These are phyloP conservation scores for Mastigias papua DNA, from an alignment of 30 jellyfish, hydroid and myxozoan genomes.

Conservation along the genomic window DNA sequence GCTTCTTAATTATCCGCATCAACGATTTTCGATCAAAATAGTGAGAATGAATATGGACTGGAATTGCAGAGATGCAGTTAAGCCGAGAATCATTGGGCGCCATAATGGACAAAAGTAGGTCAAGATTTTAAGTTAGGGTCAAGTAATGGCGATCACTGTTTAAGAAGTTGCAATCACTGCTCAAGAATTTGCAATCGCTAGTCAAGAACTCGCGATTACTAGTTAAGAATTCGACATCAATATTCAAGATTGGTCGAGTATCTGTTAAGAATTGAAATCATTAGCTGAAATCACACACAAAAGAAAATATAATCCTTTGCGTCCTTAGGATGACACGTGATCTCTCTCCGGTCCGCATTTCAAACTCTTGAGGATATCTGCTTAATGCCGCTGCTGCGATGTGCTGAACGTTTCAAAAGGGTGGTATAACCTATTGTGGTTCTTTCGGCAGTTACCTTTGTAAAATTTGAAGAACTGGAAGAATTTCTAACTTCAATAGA, in stretches of 20 bases:
- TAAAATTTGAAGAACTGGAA: neutral
- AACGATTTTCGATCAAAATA: too few relatives aligned
- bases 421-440: neutral
- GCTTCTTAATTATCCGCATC: too few relatives aligned
- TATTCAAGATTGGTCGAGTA: neutral
- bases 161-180: neutral
- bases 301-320: too few relatives aligned
- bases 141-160: neutral
- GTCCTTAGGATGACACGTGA: too few relatives aligned
- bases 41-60: too few relatives aligned
- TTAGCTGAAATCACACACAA: neutral
- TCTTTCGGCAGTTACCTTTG: neutral
- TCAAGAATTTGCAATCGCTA: neutral
- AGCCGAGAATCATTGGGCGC: too few relatives aligned
- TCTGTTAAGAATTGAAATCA: neutral
- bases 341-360: neutral
- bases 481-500: neutral
- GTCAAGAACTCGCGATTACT: neutral
- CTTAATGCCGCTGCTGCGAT: neutral
- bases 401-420: neutral
- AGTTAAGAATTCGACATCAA: neutral
- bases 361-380: neutral
- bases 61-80: too few relatives aligned
- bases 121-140: neutral
- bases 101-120: conserved; percentile 13